Evolutionary conservation across 2,888 invertebrate species (phyloP).

Genomic region (Junonia oenone): DNA sequence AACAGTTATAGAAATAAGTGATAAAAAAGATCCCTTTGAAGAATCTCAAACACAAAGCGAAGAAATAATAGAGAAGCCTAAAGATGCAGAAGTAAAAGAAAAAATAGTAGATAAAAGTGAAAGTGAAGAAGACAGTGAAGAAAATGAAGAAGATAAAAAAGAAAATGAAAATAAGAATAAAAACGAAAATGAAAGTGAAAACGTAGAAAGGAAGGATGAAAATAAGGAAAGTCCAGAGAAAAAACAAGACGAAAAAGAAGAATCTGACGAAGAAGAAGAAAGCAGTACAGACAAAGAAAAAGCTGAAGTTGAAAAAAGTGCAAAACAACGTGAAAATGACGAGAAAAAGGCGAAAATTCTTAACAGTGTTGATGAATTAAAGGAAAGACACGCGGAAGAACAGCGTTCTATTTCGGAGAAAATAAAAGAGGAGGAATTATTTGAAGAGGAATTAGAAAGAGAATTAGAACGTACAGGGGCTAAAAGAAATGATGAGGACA

Average conservation of each 20-base stretch:
- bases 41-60: conserved; percentile 2
- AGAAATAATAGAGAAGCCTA: conserved; percentile 7
- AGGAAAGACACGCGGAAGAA: conserved; percentile 59
- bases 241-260: conserved; percentile 29
- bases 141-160: conserved; percentile 18
- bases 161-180: conserved; percentile 20
- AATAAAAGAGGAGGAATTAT: conserved; percentile 58
- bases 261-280: conserved; percentile 47
- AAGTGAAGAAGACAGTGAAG: conserved; percentile 18
- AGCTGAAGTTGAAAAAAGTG: conserved; percentile 41
- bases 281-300: conserved; percentile 34
- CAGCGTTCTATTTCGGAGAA: conserved; percentile 57
- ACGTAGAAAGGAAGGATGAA: conserved; percentile 23
- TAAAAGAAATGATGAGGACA: conserved; percentile 33
- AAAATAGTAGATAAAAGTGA: neutral
- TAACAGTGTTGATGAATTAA: conserved; percentile 60
- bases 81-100: no score
- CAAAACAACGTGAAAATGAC: conserved; percentile 54
- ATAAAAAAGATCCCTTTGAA: neutral
- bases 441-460: conserved; percentile 53
- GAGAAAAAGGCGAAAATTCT: conserved; percentile 58
- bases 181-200: conserved; percentile 27
- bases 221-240: conserved; percentile 17
- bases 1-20: neutral
- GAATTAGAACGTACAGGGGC: conserved; percentile 29